Base-by-base conservation (phyloP, 53 echinoderm and acorn worm species). In the Patiria pectinifera region DNA sequence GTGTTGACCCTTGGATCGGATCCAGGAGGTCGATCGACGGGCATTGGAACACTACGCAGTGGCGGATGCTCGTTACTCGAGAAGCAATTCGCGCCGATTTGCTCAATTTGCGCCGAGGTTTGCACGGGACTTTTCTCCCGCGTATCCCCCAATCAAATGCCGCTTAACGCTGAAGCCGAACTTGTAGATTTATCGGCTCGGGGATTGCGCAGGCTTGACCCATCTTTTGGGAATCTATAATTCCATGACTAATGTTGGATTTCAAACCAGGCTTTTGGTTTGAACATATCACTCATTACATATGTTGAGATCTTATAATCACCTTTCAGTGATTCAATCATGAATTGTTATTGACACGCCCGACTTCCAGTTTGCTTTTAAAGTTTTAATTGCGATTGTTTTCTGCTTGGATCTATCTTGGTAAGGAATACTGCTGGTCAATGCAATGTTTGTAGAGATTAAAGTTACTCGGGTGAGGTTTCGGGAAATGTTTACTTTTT, bases 1-100 rank as follows among this genome's bases (percentile, higher is more conserved):
- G 3, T 79, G 80, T 79, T 79, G 80, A 79, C 80, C 47, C 53
- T 6, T 76, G 43, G 8, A 19, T 76, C 44, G 25, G 53, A 26
- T 15, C 69, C 16, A 11, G 15, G 69, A 11, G 80, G 16, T 3
- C 13, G 43, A 4, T 25, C 10, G 45, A 11, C 80, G 3, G n/a
- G 24, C 22, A 10, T 4, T 74, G 22, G 74, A n/a, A n/a, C 74
- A 4, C 9, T 23, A 6, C 11, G 6, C 4, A 1, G 19, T n/a
- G 24, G 19, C 23, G 24, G 80, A 14, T 12, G 45, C 8, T 45
- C 80, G 80, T 47, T 79, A 79, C 80, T 15, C 80, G 80, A 79
- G 12, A 79, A 43, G 80, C 80, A 79, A 79, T 79, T 19, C 80
- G 4, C 80, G 80, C 45, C 16, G 48, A 79, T 79, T 79, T 79